Evolutionary conservation across 1,140 invertebrate species (phyloP).

Genomic region (Cardiocondyla obscurior): DNA sequence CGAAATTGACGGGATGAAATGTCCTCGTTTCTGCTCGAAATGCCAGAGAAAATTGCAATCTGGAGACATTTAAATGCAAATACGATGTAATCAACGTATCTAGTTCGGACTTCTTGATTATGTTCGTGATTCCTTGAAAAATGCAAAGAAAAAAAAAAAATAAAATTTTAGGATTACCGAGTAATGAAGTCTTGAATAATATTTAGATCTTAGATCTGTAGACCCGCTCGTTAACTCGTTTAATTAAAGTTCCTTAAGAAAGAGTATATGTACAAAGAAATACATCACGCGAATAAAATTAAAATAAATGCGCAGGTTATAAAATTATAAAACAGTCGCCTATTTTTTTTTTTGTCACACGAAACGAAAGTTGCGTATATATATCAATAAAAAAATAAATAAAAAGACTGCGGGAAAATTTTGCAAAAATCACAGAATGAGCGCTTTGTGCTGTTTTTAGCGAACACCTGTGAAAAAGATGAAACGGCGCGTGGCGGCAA

Average conservation of each 20-base stretch:
- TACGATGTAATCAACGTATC: neutral
- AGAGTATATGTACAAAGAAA: neutral
- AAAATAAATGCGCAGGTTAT: neutral
- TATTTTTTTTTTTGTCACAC: neutral
- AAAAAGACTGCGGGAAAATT: neutral
- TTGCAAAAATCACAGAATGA: neutral
- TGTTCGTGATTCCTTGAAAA: neutral
- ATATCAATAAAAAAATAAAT: too few species aligned
- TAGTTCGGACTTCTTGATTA: neutral
- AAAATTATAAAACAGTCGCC: neutral
- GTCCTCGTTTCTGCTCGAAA: neutral
- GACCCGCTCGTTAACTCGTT: neutral
- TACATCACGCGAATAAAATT: neutral
- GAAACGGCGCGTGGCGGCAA: neutral
- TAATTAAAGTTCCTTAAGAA: neutral
- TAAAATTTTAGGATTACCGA: too few species aligned
- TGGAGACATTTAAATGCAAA: slow-evolving; percentile 34
- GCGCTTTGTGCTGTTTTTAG: neutral
- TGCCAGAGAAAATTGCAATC: neutral
- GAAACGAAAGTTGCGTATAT: neutral
- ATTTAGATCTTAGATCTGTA: neutral
- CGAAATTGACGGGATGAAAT: neutral
- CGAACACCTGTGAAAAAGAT: slow-evolving; percentile 4
- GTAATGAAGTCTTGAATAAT: neutral
- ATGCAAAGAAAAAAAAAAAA: neutral